Evolutionary conservation across 2,888 invertebrate genomes (phyloP), one percentile per base, ranked within the genome.

Genomic region (Biston betularia): DNA sequence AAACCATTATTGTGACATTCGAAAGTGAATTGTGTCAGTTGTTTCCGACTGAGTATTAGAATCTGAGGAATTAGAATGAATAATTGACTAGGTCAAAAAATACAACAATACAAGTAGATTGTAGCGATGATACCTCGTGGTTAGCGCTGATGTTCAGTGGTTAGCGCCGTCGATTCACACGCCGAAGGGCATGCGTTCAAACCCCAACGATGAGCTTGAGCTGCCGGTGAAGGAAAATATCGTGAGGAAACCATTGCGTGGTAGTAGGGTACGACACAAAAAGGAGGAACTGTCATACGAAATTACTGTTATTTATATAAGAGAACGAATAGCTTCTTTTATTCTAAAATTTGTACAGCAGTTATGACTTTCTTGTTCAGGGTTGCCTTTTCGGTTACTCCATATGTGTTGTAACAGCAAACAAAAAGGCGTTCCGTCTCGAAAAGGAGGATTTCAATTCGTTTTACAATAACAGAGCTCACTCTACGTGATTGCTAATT

Each of bases 1-100:
- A 54, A 49, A 55, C 63, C 52, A 65, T 65, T 68, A 63, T 59
- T 64, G 66, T 52, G 63, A 48, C 45, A 58, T 66, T 68, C 65
- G 66, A 70, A 61, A 71, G 68, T 67, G 55, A 62, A 65, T 50
- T 53, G 62, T 49, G 57, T 49, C 33, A 11, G 33, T 42, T 49
- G 55, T 63, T 53, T 49, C 59, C 55, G 14, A 59, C 59, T 33
- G 67, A 55, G n/a, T n/a, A n/a, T n/a, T 58, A 55, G n/a, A n/a
- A 35, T 15, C 48, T 57, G 59, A 46, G 1, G 3, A 24, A 24
- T 24, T 11, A 52, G 57, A 54, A 49, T 24, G 45, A 56, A 40
- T n/a, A 40, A 34, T 49, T 11, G 45, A 2, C 6, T 12, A 12
- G 0, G 24, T 11, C 24, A 54, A n/a, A 14, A 6, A 65, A 44